These are phyloP conservation scores for Panthera leo DNA, from an alignment of 2,113 vertebrate genomes.

Conservation along the genomic window DNA sequence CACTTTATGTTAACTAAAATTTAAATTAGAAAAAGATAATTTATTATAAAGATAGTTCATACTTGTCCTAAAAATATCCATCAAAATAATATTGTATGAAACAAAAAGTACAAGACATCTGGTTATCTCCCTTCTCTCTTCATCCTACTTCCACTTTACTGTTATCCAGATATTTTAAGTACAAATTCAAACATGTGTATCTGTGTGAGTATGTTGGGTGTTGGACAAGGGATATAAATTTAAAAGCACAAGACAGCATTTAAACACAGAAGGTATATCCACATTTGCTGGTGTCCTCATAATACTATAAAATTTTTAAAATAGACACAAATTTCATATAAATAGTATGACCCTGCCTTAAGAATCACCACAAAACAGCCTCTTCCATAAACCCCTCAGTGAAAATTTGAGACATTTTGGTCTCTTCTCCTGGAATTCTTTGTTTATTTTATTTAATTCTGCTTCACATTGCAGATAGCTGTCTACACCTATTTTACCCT, in stretches of 20 bases:
- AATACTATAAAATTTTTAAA: not conserved
- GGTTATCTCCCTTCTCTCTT: not conserved
- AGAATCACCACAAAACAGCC: not conserved
- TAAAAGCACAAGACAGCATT: constrained; percentile 26
- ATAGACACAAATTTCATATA: not conserved
- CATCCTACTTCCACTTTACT: not conserved
- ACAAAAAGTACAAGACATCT: not conserved
- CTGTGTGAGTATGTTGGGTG: not conserved
- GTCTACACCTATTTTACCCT: not conserved
- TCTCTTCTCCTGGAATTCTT: not conserved
- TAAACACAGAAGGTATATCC: not conserved
- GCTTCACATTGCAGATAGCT: not conserved
- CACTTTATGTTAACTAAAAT: no score
- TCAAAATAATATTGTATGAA: not conserved
- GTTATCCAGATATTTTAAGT: not conserved
- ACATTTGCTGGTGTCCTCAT: not conserved
- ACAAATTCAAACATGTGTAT: not conserved
- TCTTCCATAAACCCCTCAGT: not conserved
- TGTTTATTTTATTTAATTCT: not conserved
- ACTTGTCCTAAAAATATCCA: constrained; percentile 1
- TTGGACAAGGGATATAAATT: not conserved
- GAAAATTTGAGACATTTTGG: not conserved
- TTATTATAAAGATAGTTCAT: not conserved
- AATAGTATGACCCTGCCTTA: not conserved
- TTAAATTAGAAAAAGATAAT: not conserved